These are phyloP conservation scores for Pristionchus pacificus DNA, from an alignment of 1,140 invertebrate genomes.

Conservation along the genomic window DNA sequence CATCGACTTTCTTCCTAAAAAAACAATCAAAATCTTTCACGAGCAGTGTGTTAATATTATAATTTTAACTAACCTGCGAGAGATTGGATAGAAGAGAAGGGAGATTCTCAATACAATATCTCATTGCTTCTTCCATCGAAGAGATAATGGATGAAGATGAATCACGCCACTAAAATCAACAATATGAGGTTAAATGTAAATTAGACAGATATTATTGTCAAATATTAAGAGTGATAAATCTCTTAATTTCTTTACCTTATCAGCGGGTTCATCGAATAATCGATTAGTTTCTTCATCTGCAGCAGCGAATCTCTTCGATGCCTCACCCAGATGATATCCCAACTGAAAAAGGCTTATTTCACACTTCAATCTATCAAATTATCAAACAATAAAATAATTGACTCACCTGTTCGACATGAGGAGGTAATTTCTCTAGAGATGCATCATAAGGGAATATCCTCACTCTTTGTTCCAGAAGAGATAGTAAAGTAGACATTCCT, in stretches of 20 bases:
- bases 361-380: not conserved
- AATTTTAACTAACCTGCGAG: not conserved
- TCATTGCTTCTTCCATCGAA: not conserved
- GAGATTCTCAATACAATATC: not conserved
- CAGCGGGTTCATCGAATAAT: not conserved
- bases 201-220: not conserved
- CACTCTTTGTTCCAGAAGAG: not conserved
- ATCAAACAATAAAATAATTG: not conserved
- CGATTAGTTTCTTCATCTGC: not conserved
- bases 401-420: not conserved
- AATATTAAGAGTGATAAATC: too few species aligned
- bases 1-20: not conserved
- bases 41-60: not conserved
- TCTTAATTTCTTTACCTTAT: too few species aligned
- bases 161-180: not conserved
- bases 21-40: not conserved
- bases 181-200: not conserved
- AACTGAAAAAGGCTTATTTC: not conserved
- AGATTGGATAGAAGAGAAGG: not conserved
- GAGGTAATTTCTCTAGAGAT: not conserved
- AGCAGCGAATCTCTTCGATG: not conserved
- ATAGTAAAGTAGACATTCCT: not conserved
- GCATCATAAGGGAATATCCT: not conserved
- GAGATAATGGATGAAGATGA: not conserved
- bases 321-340: not conserved